phyloP scores from a whole-genome alignment of 53 echinoderm and acorn worm genomes.

The Astropecten irregularis region DNA sequence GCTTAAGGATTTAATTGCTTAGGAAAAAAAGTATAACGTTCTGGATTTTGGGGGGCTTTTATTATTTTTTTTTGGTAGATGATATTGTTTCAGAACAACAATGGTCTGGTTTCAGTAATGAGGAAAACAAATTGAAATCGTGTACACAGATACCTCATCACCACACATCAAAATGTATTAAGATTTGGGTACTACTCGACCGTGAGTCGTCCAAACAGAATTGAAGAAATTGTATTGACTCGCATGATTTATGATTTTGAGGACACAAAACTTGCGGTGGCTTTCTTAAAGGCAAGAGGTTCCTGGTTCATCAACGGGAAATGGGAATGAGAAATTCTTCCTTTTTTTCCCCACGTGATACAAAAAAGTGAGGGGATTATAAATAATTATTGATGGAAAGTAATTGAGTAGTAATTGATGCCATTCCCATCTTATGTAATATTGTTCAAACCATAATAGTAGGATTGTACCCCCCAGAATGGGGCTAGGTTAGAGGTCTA shows the following conservation, averaged over 20 bases:
- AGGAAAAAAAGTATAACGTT: neutral
- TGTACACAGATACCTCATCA: too few relatives aligned
- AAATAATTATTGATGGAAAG: constrained; percentile 16
- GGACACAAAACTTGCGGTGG: constrained; percentile 33
- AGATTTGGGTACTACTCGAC: neutral
- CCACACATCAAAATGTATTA: neutral
- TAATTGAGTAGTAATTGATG: neutral
- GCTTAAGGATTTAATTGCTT: too few relatives aligned
- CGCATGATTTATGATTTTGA: neutral
- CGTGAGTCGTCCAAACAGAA: neutral
- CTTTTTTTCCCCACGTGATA: neutral
- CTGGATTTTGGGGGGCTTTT: neutral
- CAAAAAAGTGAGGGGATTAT: constrained; percentile 15
- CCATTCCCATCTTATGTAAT: constrained; percentile 17
- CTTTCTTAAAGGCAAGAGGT: constrained; percentile 16
- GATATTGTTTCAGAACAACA: neutral
- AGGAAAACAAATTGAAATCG: neutral
- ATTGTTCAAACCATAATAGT: neutral
- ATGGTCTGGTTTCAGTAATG: neutral
- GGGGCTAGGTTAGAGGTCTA: neutral
- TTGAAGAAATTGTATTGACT: neutral
- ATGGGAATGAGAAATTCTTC: neutral
- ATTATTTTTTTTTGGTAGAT: neutral
- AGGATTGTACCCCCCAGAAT: neutral
- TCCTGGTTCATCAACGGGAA: neutral